Evolutionary conservation across 1,140 invertebrate species (phyloP).

Genomic region (Tachypleus tridentatus): DNA sequence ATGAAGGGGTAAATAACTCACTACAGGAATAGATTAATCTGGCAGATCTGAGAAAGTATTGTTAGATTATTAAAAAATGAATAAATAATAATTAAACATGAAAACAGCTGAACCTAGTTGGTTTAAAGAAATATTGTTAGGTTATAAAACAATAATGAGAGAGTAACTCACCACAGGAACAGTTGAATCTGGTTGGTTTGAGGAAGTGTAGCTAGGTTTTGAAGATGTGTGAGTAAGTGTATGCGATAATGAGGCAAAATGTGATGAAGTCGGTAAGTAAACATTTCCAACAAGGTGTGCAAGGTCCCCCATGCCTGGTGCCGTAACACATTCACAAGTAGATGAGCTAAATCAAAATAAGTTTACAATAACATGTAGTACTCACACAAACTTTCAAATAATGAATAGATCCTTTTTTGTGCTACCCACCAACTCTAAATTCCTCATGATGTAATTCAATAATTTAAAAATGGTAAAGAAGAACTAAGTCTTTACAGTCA

Average conservation of each 20-base stretch:
- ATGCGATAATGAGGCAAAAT: conserved; percentile 90
- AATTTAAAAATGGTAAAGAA: no score
- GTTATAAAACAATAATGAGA: no score
- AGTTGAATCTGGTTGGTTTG: conserved; percentile 91
- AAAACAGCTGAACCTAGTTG: no score
- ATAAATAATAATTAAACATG: no score
- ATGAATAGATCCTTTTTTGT: conserved; percentile 5
- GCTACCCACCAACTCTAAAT: no score
- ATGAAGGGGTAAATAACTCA: no score
- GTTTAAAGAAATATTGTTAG: no score
- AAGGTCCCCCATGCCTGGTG: conserved; percentile 54
- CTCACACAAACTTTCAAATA: conserved; percentile 16
- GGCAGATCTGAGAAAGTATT: no score
- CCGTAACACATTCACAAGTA: conserved; percentile 69
- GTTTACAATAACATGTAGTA: neutral
- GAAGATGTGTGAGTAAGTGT: conserved; percentile 73
- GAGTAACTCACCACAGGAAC: conserved; percentile 59
- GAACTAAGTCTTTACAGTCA: no score
- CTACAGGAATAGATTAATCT: no score
- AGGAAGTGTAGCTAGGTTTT: conserved; percentile 72
- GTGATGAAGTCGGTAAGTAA: conserved; percentile 88
- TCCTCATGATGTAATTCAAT: no score
- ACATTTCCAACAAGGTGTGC: conserved; percentile 91
- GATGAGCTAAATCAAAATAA: conserved; percentile 49
- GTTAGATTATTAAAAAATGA: no score